Base-by-base conservation (phyloP, 2,888 invertebrate genomes). In the Euzophera pinguis region DNA sequence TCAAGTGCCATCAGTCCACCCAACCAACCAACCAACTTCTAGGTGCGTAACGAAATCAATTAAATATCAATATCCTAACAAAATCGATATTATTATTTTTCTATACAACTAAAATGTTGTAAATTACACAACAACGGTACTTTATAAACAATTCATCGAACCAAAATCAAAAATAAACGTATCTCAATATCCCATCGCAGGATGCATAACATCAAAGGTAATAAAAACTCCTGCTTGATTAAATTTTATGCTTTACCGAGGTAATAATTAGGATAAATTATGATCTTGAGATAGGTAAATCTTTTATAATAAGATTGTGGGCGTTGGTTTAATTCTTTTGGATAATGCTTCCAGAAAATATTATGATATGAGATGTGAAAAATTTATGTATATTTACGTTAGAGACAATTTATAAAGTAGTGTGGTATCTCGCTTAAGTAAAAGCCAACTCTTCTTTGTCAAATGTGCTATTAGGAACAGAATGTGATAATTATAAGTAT, bases 171-270 rank as follows among this genome's bases (percentile, higher is more conserved):
- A 66, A 65, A 68, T 65, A 59, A 65, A 65, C 60, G 54, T 75
- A 81, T 81, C 78, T 61, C 14, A 50, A 54, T 56, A 66, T 62
- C 74, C 76, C 62, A 77, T 83, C 80, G 67, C 57, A 53, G 64
- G 64, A 67, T 58, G 60, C 53, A 39, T 59, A 62, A 55, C 53
- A 61, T 61, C 5, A 12, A 4, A 29, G 9, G 35, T 62, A 65
- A 66, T 67, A 72, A 69, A 64, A 62, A 67, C 60, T 62, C 63
- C 59, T 57, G 61, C 60, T 73, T 77, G 71, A 83, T 83, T 81
- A 76, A 75, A 81, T 81, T 83, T 82, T 75, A 80, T 71, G 57
- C 63, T 58, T 66, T 68, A 66, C 68, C 65, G 64, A 73, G 68
- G 63, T 64, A 71, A 75, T 75, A 79, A 81, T 84, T 78, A 79